Conservation (phyloP, 2,113 vertebrate genomes). For the Apistogramma diplotaenia region DNA sequence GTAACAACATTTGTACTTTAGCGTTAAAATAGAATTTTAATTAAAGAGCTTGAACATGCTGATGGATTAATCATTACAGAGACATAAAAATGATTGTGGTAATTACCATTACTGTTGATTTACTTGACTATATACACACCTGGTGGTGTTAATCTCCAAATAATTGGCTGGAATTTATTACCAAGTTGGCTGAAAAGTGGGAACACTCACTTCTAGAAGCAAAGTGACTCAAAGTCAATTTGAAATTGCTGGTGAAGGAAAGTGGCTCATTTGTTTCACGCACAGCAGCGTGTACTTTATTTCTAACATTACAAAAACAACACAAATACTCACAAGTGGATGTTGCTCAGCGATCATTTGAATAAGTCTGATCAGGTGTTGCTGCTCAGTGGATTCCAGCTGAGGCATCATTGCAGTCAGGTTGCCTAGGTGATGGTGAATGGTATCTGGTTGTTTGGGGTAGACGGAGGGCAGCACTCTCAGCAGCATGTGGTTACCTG, state of each 20-base stretch:
- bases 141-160: too few species aligned
- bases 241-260: background rate
- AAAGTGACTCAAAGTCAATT: background rate
- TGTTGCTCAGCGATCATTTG: constrained; percentile 84
- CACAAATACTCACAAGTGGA: constrained; percentile 74
- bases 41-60: too few species aligned
- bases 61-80: too few species aligned
- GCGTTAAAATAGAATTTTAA: too few species aligned
- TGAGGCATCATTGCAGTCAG: constrained; percentile 81
- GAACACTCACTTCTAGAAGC: background rate
- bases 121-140: too few species aligned
- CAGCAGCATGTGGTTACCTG: constrained; percentile 89
- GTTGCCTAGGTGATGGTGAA: constrained; percentile 76
- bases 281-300: background rate
- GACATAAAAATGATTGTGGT: too few species aligned
- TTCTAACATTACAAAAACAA: background rate
- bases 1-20: too few species aligned
- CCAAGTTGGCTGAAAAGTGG: background rate
- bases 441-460: constrained; percentile 78
- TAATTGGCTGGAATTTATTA: background rate
- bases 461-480: constrained; percentile 89
- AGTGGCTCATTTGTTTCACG: background rate
- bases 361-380: constrained; percentile 87
- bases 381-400: constrained; percentile 83
- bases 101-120: too few species aligned